These are phyloP conservation scores for Limnothrissa miodon DNA, from an alignment of 2,113 vertebrate species.

Conservation along the genomic window DNA sequence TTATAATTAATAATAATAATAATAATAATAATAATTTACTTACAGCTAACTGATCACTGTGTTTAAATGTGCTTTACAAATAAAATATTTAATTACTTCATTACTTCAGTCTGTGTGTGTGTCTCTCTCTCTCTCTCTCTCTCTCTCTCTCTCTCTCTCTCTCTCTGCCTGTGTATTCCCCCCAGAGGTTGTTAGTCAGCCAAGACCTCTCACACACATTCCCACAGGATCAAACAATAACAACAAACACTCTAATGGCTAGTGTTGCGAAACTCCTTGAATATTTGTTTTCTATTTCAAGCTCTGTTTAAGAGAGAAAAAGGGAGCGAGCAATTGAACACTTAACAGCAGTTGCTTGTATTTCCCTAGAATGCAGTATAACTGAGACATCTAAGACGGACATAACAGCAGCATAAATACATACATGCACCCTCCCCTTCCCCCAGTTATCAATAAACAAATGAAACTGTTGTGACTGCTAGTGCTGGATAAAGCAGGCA, in stretches of 20 bases:
- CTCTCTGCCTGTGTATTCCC: background rate
- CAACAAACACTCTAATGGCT: constrained; percentile 15
- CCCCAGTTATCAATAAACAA: too few species aligned
- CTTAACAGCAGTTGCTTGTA: background rate
- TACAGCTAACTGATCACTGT: too few species aligned
- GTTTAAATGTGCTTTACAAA: too few species aligned
- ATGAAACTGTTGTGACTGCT: background rate
- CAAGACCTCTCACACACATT: constrained; percentile 6
- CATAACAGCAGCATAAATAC: too few species aligned
- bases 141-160: constrained; percentile 39
- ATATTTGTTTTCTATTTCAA: background rate
- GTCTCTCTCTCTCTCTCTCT: constrained; percentile 29
- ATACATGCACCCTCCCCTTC: background rate
- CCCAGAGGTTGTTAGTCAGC: background rate
- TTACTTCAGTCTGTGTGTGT: too few species aligned
- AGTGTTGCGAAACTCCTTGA: background rate
- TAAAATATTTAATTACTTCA: too few species aligned
- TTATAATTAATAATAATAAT: too few species aligned
- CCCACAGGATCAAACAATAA: constrained; percentile 33
- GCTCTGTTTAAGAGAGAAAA: background rate
- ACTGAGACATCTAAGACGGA: too few species aligned
- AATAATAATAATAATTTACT: too few species aligned
- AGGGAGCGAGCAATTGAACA: background rate
- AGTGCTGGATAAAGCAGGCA: background rate
- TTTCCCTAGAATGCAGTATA: too few species aligned